Evolutionary conservation across 2,797 vertebrate species (phyloP), one percentile per base, ranked within the genome.

Genomic region (Hydrolagus colliei): DNA sequence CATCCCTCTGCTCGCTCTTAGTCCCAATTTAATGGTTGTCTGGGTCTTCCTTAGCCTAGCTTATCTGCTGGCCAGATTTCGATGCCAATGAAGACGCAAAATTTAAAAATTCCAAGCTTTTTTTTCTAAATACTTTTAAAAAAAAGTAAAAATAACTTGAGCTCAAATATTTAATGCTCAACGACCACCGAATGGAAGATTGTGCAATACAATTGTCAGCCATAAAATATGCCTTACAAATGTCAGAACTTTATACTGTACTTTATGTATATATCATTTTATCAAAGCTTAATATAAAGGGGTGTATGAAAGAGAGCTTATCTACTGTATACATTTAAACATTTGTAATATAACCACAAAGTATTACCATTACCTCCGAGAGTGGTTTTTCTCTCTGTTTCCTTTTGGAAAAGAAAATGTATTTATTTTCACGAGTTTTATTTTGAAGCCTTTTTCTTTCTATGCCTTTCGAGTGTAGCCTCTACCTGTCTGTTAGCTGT

Each of bases 31-130:
- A 92, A 96, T 99, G 92, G 93, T 99, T 94, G 97, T 96, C 93
- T 99, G 98, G 97, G 94, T 99, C 92, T 98, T 98, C 89, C 95
- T 99, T 93, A 99, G 96, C 90, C 92, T 98, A 92, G 96, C 97
- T 11, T 98, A 96, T 91, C 92, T 99, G 94, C 94, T 98, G 92
- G 93, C 97, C 92, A 97, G 95, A 91, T 95, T 99, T 88, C 98
- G 98, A 93, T 98, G 97, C 95, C 96, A 96, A 92, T 99, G 95
- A 97, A 89, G 90, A 89, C 41, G 84, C 87, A n/a, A 89, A 86
- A 85, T 88, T 52, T 76, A 88, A 86, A 79, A 88, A 86, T 88
- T 88, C 92, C 90, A 90, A n/a, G n/a, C n/a, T n/a, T n/a, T n/a
- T n/a, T n/a, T n/a, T n/a, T n/a, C n/a, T n/a, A n/a, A n/a, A n/a